Conservation (phyloP, 2,113 vertebrate genomes). For the Ivindomyrus marchei region DNA sequence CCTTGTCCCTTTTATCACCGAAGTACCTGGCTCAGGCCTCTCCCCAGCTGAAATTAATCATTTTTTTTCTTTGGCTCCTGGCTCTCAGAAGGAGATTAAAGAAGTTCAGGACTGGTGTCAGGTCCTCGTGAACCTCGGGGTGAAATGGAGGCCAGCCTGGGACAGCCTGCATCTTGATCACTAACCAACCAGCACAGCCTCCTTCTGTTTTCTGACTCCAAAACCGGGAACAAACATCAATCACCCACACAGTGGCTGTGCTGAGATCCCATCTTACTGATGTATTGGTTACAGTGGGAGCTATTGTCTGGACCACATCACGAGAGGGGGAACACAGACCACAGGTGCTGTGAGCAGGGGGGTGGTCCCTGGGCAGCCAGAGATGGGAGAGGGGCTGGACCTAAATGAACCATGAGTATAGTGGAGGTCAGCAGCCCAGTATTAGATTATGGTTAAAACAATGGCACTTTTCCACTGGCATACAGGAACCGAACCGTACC, state of each 20-base stretch:
- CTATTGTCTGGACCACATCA: neutral
- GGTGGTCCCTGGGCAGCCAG: neutral
- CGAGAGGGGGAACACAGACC: neutral
- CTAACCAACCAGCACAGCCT: neutral
- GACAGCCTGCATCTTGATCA: neutral
- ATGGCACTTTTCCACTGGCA: neutral
- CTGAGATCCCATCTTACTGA: neutral
- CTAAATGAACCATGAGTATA: neutral
- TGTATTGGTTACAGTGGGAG: neutral
- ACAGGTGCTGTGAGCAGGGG: neutral
- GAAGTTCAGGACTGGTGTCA: constrained; percentile 1
- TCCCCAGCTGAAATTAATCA: neutral
- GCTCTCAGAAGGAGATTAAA: neutral
- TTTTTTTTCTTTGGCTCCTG: neutral
- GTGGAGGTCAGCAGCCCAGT: neutral
- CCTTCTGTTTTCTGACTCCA: neutral
- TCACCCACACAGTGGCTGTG: neutral
- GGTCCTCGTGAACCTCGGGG: neutral
- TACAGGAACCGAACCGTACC: neutral
- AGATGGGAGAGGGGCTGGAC: neutral
- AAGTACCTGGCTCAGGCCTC: neutral
- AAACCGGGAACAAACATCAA: neutral
- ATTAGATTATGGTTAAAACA: neutral
- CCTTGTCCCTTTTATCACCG: neutral
- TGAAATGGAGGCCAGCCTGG: neutral